phyloP scores from a whole-genome alignment of 2,113 vertebrate genomes.

The Aegotheles bennettii region DNA sequence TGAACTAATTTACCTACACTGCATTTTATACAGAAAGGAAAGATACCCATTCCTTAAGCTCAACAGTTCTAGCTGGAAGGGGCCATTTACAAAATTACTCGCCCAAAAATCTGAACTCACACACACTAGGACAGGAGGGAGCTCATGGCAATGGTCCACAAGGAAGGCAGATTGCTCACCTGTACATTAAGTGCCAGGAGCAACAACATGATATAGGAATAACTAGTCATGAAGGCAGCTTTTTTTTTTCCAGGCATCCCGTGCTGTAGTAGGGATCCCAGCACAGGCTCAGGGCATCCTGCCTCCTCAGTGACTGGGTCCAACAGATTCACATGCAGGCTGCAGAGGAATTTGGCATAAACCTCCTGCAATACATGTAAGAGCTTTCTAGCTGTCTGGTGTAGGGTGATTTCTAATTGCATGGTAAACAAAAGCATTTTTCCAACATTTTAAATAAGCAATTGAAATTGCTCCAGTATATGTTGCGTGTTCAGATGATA shows the following conservation, averaged over 20 bases:
- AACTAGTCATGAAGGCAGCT: background rate
- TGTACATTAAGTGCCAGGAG: background rate
- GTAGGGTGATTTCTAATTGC: background rate
- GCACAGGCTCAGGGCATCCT: background rate
- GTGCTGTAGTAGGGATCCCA: background rate
- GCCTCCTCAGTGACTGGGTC: background rate
- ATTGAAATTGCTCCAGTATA: background rate
- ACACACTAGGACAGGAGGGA: background rate
- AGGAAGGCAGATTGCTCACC: background rate
- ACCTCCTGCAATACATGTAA: background rate
- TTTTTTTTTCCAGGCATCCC: background rate
- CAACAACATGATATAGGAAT: rapidly evolving
- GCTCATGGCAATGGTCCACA: rapidly evolving
- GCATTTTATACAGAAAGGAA: background rate
- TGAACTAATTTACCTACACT: background rate
- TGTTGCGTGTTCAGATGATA: background rate
- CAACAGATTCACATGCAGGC: rapidly evolving
- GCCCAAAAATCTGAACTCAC: background rate
- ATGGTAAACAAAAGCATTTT: background rate
- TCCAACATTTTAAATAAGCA: background rate
- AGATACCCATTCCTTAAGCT: background rate
- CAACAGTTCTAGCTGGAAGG: background rate
- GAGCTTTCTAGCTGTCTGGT: background rate
- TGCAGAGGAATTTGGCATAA: background rate
- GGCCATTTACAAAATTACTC: background rate